phyloP scores from a whole-genome alignment of 2,888 invertebrate species.

The Dysmachus trigonus region DNA sequence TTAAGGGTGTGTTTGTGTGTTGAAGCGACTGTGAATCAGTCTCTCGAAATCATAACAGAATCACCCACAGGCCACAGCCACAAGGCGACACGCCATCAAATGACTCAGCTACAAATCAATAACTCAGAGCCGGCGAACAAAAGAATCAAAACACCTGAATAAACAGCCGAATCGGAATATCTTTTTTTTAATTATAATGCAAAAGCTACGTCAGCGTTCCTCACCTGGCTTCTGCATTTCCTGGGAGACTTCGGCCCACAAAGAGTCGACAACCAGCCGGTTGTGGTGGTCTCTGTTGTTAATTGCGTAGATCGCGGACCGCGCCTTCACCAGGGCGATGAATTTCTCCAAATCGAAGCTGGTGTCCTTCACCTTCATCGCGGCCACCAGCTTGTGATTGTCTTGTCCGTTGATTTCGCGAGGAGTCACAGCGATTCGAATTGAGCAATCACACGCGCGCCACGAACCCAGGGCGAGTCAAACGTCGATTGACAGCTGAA shows the following conservation, averaged over 20 bases:
- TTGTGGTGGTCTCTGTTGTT: not conserved
- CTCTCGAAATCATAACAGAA: not conserved
- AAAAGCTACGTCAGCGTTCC: not conserved
- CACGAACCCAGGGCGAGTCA: not conserved
- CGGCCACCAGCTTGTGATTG: not conserved
- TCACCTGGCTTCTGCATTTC: slow-evolving; percentile 1
- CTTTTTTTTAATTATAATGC: not conserved
- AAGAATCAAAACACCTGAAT: not conserved
- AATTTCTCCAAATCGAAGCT: slow-evolving; percentile 2
- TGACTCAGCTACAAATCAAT: not conserved
- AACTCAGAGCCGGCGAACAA: not conserved
- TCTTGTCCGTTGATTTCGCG: not conserved
- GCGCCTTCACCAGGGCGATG: not conserved
- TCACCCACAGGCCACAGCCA: not conserved
- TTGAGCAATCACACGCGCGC: not conserved
- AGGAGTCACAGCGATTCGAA: not conserved
- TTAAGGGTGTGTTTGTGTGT: not conserved
- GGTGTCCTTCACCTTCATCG: not conserved
- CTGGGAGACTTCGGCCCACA: not conserved
- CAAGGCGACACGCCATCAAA: not conserved
- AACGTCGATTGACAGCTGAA: not conserved
- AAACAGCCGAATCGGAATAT: not conserved
- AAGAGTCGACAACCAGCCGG: not conserved
- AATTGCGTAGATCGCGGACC: not conserved
- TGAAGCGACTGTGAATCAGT: not conserved